Base-by-base conservation (phyloP, 1,140 invertebrate species). In the Bombus cullumanus region DNA sequence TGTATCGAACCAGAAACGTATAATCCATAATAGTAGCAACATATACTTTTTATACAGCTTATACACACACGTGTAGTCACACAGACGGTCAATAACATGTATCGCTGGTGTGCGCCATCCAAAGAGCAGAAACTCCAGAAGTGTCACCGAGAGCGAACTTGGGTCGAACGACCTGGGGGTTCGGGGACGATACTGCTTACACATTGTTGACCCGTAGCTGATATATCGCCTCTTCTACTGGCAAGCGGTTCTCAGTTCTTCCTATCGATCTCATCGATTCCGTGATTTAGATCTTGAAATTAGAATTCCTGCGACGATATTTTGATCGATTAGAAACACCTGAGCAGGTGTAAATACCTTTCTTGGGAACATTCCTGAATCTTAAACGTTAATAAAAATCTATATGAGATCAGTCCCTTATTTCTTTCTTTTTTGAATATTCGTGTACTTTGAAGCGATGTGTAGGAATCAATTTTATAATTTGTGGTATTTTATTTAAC, bases 71-170 rank as follows among this genome's bases (percentile, higher is more conserved):
- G 85, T 66, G 83, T 77, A 90, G 82, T 80, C 78, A 88, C 86
- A 90, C 82, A 64, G 62, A 73, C 57, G 34, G 78, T 82, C 75
- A 76, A 87, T 86, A 81, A 92, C 86, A 92, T 93, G 93, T 94
- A 94, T 93, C 92, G 94, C 90, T 83, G 85, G 66, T 81, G 87
- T 85, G 85, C 86, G 82, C 86, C 88, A 91, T 94, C 90, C 93
- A 94, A 94, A 93, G 89, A 94, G 90, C 92, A 92, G 92, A 93
- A 94, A 94, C 94, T 94, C 94, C 92, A 93, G 91, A 95, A 95
- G 94, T 95, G 94, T 94, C 94, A 92, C 93, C 79, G 86, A 93
- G 93, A 94, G 93, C 91, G 91, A 94, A 93, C 92, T 94, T 92
- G 90, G 92, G 90, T 92, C 91, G 90, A 85, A 90, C 91, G 92